Evolutionary conservation across 2,797 vertebrate genomes (phyloP).

Genomic region (Pelobates cultripes): DNA sequence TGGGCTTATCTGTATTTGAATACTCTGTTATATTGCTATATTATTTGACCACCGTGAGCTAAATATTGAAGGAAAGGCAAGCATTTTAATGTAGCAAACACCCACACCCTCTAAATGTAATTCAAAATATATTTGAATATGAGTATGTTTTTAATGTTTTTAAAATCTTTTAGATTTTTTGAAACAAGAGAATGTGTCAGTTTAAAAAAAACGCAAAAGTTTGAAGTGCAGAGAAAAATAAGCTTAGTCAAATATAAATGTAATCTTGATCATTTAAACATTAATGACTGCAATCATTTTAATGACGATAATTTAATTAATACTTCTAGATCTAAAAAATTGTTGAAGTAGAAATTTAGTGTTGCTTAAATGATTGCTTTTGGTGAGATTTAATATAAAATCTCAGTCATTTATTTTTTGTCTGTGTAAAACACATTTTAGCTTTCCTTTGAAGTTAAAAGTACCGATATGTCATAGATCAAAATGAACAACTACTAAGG

Average conservation of each 20-base stretch:
- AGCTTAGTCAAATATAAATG: neutral
- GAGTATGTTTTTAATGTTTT: constrained; percentile 8
- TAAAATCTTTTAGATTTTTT: neutral
- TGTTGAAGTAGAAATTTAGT: neutral
- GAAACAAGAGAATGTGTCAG: neutral
- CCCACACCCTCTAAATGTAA: neutral
- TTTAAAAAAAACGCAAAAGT: neutral
- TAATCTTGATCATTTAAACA: neutral
- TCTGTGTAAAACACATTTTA: neutral
- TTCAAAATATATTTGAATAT: constrained; percentile 1
- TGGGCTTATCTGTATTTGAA: no score
- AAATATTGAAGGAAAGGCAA: neutral
- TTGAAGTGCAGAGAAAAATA: constrained; percentile 1
- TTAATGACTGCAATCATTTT: neutral
- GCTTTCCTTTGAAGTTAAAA: neutral
- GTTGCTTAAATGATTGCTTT: neutral
- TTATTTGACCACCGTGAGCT: neutral
- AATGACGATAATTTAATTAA: neutral
- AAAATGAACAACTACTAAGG: no score
- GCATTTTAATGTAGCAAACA: neutral
- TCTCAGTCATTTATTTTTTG: neutral
- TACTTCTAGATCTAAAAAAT: neutral
- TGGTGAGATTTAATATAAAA: neutral
- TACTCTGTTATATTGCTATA: neutral
- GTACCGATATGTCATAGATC: no score